phyloP scores from a whole-genome alignment of 1,140 invertebrate species.

The Pachypsylla venusta region DNA sequence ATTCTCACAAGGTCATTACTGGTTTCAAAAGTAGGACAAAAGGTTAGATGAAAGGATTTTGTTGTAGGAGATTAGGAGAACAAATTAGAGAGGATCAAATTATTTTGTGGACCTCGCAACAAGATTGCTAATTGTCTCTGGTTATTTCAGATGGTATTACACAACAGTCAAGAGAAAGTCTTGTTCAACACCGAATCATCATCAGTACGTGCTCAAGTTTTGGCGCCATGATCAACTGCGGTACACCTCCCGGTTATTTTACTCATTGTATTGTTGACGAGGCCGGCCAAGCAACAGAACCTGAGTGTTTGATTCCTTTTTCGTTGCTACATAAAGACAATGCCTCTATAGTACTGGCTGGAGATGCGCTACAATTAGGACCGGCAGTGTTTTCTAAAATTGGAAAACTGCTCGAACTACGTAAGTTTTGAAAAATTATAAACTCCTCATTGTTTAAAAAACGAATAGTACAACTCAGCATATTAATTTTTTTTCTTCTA shows the following conservation, averaged over 20 bases:
- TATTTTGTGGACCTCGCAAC: too few relatives aligned
- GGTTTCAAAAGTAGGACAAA: too few relatives aligned
- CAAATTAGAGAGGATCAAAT: too few relatives aligned
- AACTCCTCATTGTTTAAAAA: too few relatives aligned
- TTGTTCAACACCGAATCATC: conserved; percentile 58
- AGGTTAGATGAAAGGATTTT: too few relatives aligned
- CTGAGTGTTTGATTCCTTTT: conserved; percentile 67
- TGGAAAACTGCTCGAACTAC: conserved; percentile 44
- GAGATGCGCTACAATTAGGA: conserved; percentile 83
- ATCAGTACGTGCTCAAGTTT: conserved; percentile 65
- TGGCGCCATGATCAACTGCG: conserved; percentile 49
- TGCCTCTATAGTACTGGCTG: conserved; percentile 65
- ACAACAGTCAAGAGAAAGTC: conserved; percentile 24
- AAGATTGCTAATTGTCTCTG: too few relatives aligned
- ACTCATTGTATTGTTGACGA: conserved; percentile 82
- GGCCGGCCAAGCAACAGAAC: conserved; percentile 78
- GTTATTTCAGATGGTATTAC: conserved; percentile 8
- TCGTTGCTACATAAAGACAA: conserved; percentile 15
- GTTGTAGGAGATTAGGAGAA: too few relatives aligned
- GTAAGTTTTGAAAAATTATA: background rate
- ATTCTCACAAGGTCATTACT: too few relatives aligned
- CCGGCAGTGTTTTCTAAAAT: conserved; percentile 56
- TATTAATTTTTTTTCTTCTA: too few relatives aligned
- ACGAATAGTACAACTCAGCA: too few relatives aligned
- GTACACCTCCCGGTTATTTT: conserved; percentile 56